Evolutionary conservation across 2,888 invertebrate genomes (phyloP), one percentile per base, ranked within the genome.

Genomic region (Physocephala rufipes): DNA sequence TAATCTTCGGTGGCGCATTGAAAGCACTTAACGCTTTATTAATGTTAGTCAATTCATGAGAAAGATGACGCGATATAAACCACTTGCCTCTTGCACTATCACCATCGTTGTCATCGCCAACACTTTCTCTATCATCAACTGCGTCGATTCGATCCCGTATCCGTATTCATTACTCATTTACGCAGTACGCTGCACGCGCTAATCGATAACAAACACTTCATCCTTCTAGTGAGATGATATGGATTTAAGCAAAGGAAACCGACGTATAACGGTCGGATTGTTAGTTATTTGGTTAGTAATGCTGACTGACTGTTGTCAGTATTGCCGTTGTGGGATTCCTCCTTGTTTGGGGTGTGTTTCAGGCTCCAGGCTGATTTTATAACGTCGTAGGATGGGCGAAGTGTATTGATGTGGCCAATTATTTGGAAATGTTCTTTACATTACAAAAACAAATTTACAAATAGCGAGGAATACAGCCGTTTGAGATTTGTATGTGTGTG

Each of bases 391-490:
- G n/a, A n/a, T n/a, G n/a, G n/a, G n/a, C n/a, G n/a, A n/a, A n/a
- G n/a, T n/a, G 5, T 36, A 36, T 9, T 36, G 36, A 9, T 36
- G n/a, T 26, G 28, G 53, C 55, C 55, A 66, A 66, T 66, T 66
- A 55, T 43, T 55, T 53, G 66, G 55, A 66, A n/a, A n/a, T n/a
- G n/a, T n/a, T n/a, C n/a, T n/a, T n/a, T n/a, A n/a, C n/a, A n/a
- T n/a, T n/a, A n/a, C n/a, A n/a, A n/a, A 24, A 45, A 58, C 55
- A 67, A 67, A 45, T 58, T 67, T 19, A 45, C 43, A 67, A 67
- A 45, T 24, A 21, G 9, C 21, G 12, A 30, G n/a, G n/a, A n/a
- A n/a, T n/a, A n/a, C n/a, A n/a, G n/a, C 28, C 51, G 51, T 19
- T 49, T 24, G 19, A 19, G 24, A 13, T 45, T 47, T 51, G 53